A percentile compares a stretch with the other conserved stretches of the same genome.
Conservation (phyloP, 2,797 vertebrate species). For the Danionella dracula region DNA sequence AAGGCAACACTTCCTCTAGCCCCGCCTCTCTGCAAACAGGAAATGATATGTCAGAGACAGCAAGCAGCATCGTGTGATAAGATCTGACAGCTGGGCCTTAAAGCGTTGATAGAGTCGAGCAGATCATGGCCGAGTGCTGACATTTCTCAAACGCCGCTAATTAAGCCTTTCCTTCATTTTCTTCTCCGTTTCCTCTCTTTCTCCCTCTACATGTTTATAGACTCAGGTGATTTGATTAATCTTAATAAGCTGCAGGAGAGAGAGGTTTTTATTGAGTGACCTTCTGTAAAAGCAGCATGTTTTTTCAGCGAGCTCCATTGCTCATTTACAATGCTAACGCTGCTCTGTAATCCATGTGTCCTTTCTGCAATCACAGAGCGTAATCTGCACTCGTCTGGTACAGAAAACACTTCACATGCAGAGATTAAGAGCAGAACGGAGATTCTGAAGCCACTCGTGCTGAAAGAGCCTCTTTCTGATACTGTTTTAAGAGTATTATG, state of each 20-base stretch:
- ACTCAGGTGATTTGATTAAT: slow-evolving; percentile 45
- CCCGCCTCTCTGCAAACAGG: background rate
- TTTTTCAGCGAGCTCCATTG: slow-evolving; percentile 67
- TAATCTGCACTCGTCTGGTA: slow-evolving; percentile 82
- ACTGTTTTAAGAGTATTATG: slow-evolving; percentile 82
- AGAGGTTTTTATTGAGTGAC: slow-evolving; percentile 83
- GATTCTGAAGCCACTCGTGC: slow-evolving; percentile 81
- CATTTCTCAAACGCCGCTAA: slow-evolving; percentile 43
- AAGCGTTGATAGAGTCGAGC: slow-evolving; percentile 83
- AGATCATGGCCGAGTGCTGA: slow-evolving; percentile 78
- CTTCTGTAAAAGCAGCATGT: slow-evolving; percentile 86
- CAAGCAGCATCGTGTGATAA: slow-evolving; percentile 78
- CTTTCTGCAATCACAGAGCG: slow-evolving; percentile 84
- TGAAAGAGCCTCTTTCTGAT: slow-evolving; percentile 82
- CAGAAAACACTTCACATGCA: slow-evolving; percentile 76
- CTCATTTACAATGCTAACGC: slow-evolving; percentile 84
- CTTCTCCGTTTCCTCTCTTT: slow-evolving; percentile 28
- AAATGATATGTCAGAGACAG: slow-evolving; percentile 10
- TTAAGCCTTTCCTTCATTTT: slow-evolving; percentile 38
- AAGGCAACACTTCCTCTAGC: background rate
- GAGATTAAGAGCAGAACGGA: slow-evolving; percentile 71
- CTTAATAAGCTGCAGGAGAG: slow-evolving; percentile 36
- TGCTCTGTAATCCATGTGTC: slow-evolving; percentile 81
- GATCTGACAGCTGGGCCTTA: slow-evolving; percentile 81
- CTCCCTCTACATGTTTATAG: slow-evolving; percentile 37